A percentile compares a stretch with the other conserved stretches of the same genome.
Conservation (phyloP, 2,888 invertebrate genomes). For the Anticlea derivata region DNA sequence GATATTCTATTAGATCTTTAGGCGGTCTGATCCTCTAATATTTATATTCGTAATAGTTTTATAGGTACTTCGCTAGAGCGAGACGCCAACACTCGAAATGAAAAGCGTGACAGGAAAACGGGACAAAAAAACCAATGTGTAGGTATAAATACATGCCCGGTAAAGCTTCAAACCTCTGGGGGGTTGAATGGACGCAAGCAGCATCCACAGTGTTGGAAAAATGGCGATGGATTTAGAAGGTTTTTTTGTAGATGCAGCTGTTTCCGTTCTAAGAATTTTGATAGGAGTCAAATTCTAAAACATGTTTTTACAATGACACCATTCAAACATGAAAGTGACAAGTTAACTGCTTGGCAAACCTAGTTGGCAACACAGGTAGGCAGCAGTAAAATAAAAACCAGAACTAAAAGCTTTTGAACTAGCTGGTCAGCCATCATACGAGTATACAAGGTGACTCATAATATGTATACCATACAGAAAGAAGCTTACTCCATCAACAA, state of each 20-base stretch:
- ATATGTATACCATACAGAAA: too few species aligned
- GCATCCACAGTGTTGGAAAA: slow-evolving; percentile 35
- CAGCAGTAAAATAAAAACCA: slow-evolving; percentile 14
- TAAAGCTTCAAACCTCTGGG: slow-evolving; percentile 52
- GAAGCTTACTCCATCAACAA: too few species aligned
- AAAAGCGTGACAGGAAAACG: slow-evolving; percentile 70
- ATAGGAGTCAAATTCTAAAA: slow-evolving; percentile 3
- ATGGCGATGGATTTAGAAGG: slow-evolving; percentile 30
- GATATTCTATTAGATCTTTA: too few species aligned
- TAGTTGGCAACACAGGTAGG: too few species aligned
- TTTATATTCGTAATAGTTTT: too few species aligned
- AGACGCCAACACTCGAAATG: slow-evolving; percentile 62
- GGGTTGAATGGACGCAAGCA: slow-evolving; percentile 46
- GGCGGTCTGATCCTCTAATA: too few species aligned
- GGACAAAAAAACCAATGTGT: slow-evolving; percentile 64
- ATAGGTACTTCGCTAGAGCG: slow-evolving; percentile 37
- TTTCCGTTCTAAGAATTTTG: slow-evolving; percentile 25
- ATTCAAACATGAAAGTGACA: not conserved
- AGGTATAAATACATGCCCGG: slow-evolving; percentile 58
- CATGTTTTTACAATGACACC: too few species aligned
- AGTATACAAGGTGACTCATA: too few species aligned
- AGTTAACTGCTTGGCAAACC: not conserved
- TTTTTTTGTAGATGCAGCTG: slow-evolving; percentile 32
- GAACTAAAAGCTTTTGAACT: slow-evolving; percentile 58
- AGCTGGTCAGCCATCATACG: slow-evolving; percentile 38